phyloP scores from a whole-genome alignment of 2,888 invertebrate genomes.

The Nebria brevicollis region DNA sequence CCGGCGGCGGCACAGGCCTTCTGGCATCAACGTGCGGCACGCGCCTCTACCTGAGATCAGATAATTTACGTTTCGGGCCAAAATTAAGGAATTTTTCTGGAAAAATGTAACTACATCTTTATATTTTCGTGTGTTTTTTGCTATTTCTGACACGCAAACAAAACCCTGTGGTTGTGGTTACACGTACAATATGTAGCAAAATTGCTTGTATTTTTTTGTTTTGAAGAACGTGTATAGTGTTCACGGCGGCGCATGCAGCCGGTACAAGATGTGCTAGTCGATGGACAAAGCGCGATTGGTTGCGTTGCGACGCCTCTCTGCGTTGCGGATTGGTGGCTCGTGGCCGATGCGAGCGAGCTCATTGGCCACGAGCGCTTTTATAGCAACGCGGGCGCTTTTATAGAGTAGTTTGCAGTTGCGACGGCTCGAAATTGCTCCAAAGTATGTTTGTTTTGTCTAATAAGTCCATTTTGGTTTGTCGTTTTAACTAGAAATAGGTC shows the following conservation, averaged over 20 bases:
- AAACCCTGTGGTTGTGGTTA: background rate
- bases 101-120: background rate
- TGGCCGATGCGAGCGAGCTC: constrained; percentile 53
- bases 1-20: background rate
- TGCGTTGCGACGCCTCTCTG: constrained; percentile 51
- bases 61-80: background rate
- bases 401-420: background rate
- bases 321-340: constrained; percentile 58
- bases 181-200: background rate
- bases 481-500: too few relatives aligned
- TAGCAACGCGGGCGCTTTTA: background rate
- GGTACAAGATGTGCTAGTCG: too few relatives aligned
- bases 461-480: background rate
- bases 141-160: background rate
- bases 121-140: background rate
- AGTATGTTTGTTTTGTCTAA: background rate
- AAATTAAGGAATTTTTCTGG: background rate
- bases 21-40: background rate
- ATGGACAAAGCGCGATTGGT: constrained; percentile 53
- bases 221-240: too few relatives aligned
- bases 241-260: too few relatives aligned
- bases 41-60: background rate
- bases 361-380: constrained; percentile 52
- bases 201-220: too few relatives aligned
- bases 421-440: background rate